phyloP scores from a whole-genome alignment of 2,113 vertebrate genomes.

The Sterrhoptilus dennistouni region DNA sequence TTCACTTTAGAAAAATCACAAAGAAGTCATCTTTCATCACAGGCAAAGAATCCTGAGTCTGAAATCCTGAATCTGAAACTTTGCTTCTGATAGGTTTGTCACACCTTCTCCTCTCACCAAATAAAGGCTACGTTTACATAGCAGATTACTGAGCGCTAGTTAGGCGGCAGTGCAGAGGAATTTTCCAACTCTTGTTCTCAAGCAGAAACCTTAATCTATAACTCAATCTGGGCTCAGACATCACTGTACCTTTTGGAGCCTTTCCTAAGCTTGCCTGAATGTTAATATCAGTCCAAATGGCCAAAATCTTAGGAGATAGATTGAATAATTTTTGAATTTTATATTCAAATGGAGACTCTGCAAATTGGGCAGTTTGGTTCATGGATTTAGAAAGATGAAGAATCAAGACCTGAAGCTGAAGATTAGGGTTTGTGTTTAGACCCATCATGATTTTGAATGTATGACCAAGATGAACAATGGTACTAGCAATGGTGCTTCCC shows the following conservation, averaged over 20 bases:
- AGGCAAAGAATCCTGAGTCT: background rate
- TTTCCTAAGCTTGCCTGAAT: background rate
- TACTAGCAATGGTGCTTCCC: background rate
- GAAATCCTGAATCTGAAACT: background rate
- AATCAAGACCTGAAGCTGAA: background rate
- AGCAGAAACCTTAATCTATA: background rate
- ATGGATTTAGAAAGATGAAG: background rate
- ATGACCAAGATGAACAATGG: background rate
- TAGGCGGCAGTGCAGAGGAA: background rate
- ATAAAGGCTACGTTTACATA: background rate
- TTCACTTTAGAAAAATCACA: background rate
- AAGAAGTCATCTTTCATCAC: rapidly evolving
- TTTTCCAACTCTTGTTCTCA: background rate
- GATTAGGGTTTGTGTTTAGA: background rate
- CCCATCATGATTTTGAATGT: background rate
- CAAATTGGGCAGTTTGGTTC: background rate
- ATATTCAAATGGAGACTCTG: background rate
- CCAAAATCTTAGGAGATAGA: background rate
- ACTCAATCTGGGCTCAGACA: background rate
- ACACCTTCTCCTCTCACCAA: background rate
- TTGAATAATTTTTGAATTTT: background rate
- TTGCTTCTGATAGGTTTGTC: background rate
- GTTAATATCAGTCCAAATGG: background rate
- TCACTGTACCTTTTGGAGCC: background rate
- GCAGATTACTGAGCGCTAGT: background rate